phyloP scores from a whole-genome alignment of 2,113 vertebrate species.

The Donacobius atricapilla region DNA sequence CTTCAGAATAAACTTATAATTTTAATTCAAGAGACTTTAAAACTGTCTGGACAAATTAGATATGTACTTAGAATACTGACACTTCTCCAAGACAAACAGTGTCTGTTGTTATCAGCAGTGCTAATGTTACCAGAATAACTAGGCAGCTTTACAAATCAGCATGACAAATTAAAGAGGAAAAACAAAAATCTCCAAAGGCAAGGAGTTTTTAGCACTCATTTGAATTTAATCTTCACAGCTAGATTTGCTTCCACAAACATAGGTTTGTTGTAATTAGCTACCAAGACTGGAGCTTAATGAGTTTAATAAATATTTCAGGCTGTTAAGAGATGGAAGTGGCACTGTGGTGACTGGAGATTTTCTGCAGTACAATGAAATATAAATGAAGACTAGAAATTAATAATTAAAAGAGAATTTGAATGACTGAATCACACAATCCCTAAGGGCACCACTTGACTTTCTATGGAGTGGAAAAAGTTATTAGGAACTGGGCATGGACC shows the following conservation, averaged over 20 bases:
- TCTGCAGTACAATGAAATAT: constrained; percentile 14
- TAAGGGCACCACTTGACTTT: not conserved
- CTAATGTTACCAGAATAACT: constrained; percentile 45
- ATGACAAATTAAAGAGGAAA: constrained; percentile 62
- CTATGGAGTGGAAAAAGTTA: constrained; percentile 8
- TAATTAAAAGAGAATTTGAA: constrained; percentile 17
- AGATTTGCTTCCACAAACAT: constrained; percentile 55
- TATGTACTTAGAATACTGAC: constrained; percentile 39
- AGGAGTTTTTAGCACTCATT: constrained; percentile 43
- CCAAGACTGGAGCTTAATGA: constrained; percentile 43
- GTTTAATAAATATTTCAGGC: constrained; percentile 56
- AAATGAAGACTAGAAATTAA: constrained; percentile 20
- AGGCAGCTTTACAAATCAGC: constrained; percentile 58
- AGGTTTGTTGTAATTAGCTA: constrained; percentile 62
- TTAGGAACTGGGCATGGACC: constrained; percentile 2
- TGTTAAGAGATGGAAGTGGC: constrained; percentile 29
- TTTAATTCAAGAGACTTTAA: constrained; percentile 48
- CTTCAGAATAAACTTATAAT: constrained; percentile 33
- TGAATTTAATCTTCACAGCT: constrained; percentile 51
- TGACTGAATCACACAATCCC: constrained; percentile 6
- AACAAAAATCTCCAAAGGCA: constrained; percentile 37
- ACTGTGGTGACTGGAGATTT: constrained; percentile 8
- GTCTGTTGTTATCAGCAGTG: constrained; percentile 56
- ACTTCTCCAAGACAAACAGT: constrained; percentile 49
- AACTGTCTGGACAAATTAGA: constrained; percentile 61